Conservation (phyloP, 2,113 vertebrate genomes). For the Otolemur garnettii region DNA sequence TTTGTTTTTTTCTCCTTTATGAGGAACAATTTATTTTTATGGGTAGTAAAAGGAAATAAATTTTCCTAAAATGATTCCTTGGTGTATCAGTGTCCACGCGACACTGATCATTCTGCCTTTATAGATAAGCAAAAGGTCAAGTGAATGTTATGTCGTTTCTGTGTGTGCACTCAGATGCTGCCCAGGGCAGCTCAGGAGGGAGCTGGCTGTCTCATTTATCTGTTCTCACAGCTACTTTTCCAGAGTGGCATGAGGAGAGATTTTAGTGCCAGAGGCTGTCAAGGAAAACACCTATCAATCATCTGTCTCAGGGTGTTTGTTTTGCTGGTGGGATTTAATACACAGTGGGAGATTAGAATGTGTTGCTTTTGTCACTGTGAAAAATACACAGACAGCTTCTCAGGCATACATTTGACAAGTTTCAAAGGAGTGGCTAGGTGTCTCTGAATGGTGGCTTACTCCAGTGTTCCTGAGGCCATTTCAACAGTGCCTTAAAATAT, state of each 20-base stretch:
- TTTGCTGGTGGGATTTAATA: slow-evolving; percentile 78
- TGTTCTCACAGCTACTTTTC: fast-evolving
- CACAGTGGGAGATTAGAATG: slow-evolving; percentile 29
- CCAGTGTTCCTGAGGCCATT: neutral
- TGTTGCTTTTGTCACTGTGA: slow-evolving; percentile 46
- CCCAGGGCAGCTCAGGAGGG: neutral
- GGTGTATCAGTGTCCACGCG: slow-evolving; percentile 78
- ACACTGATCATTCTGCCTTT: slow-evolving; percentile 86
- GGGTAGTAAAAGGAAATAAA: slow-evolving; percentile 89
- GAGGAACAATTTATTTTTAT: slow-evolving; percentile 89
- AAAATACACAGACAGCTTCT: slow-evolving; percentile 55
- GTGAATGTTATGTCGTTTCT: slow-evolving; percentile 87
- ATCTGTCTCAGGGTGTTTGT: slow-evolving; percentile 67
- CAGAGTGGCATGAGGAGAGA: slow-evolving; percentile 36
- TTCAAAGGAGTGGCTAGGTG: neutral
- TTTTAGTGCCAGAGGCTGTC: slow-evolving; percentile 65
- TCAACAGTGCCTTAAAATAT: slow-evolving; percentile 15
- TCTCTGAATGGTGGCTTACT: slow-evolving; percentile 22
- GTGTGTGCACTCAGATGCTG: slow-evolving; percentile 25
- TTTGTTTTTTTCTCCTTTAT: slow-evolving; percentile 75
- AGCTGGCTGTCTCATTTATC: slow-evolving; percentile 51
- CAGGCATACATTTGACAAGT: neutral
- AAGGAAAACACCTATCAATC: slow-evolving; percentile 65
- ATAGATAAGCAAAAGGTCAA: slow-evolving; percentile 91
- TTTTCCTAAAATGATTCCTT: slow-evolving; percentile 84